Conservation (phyloP, 1,140 invertebrate species). For the Harpegnathos saltator region DNA sequence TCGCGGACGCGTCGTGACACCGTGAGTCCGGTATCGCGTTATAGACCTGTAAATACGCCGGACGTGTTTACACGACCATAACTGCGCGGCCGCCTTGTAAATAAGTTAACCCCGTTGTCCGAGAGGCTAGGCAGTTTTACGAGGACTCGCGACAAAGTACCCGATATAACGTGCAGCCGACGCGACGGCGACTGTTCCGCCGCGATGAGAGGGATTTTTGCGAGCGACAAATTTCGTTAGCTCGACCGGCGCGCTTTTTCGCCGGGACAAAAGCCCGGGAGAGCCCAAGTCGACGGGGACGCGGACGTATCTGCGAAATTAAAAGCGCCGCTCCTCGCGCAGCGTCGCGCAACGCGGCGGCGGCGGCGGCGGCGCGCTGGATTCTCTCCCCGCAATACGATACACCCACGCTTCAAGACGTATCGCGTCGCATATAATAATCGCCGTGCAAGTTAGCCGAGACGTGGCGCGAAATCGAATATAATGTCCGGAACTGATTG, state of each 20-base stretch:
- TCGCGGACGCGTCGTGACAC: conserved; percentile 62
- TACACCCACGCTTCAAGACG: neutral
- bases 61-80: conserved; percentile 77
- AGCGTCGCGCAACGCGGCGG: neutral
- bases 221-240: conserved; percentile 22
- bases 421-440: neutral
- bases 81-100: conserved; percentile 72
- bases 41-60: conserved; percentile 75
- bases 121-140: conserved; percentile 68
- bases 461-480: conserved; percentile 18
- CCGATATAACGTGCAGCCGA: conserved; percentile 61
- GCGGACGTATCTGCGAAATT: neutral
- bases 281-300: neutral
- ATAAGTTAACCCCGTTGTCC: conserved; percentile 72
- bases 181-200: neutral
- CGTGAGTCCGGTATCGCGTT: conserved; percentile 68
- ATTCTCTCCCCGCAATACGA: conserved; percentile 19
- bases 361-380: too few species aligned
- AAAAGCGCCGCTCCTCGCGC: neutral
- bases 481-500: conserved; percentile 49
- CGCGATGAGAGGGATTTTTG: conserved; percentile 43
- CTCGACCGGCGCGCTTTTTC: neutral
- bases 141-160: conserved; percentile 72
- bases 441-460: neutral
- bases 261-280: neutral